Base-by-base conservation (phyloP, 2,888 invertebrate species). In the Drosophila siamana region DNA sequence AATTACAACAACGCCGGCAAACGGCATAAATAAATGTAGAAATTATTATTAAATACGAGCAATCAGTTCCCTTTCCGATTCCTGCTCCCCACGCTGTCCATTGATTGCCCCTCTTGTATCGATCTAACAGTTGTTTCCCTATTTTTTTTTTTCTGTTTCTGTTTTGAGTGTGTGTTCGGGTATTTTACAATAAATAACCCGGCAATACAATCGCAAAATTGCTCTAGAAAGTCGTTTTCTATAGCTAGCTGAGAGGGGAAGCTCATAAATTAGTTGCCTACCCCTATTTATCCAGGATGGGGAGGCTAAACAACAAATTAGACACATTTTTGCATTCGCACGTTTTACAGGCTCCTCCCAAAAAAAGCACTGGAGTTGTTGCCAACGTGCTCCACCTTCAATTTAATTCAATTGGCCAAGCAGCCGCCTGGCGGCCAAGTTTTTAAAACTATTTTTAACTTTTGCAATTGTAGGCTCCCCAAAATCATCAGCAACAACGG, bases 11-110 rank as follows among this genome's bases (percentile, higher is more conserved):
- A 71, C 67, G 79, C 70, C 82, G 40, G 85, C 11, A n/a, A 33
- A 61, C 47, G 69, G 79, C 74, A 79, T 80, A 83, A 82, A 84
- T 84, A 80, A 83, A 88, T 84, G 83, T 77, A 74, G 86, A 74
- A 84, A 88, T 84, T 84, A 84, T 88, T 83, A 83, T 84, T 84
- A 84, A 84, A 84, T 84, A 83, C 88, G 83, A 86, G 60, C 88
- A 76, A 82, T 78, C 70, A 66, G 47, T 54, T 71, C 47, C 63
- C 56, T 9, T 41, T 71, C 47, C 63, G 50, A 4, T 41, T 16
- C 13, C 33, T 40, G 5, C 9, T 9, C 40, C n/a, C 2, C n/a
- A 22, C 13, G 5, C 28, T n/a, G 44, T 47, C 65, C 59, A 75
- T 66, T 69, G 80, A 82, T 68, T 82, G 63, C 55, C 66, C 40